These are phyloP conservation scores for Aricia agestis DNA, from an alignment of 1,140 invertebrate species.

Conservation along the genomic window DNA sequence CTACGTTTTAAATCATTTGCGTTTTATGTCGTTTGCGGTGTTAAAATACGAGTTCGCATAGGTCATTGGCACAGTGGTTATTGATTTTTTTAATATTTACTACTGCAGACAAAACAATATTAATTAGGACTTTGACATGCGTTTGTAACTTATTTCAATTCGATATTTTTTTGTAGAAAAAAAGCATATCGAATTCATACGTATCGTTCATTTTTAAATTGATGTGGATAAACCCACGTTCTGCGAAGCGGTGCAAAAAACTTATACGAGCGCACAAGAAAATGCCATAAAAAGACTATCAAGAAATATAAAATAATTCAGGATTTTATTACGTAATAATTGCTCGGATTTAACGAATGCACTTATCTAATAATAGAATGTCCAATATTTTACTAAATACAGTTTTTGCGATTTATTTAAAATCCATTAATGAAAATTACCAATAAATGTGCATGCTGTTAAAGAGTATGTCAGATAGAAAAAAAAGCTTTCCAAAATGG, in stretches of 20 bases:
- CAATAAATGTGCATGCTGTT: too few relatives aligned
- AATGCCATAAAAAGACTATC: not conserved
- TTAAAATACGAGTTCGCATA: not conserved
- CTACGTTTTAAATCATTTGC: not conserved
- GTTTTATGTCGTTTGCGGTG: not conserved
- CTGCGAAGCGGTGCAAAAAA: not conserved
- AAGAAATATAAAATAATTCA: too few relatives aligned
- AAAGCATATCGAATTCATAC: not conserved
- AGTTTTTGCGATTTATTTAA: too few relatives aligned
- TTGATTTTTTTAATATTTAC: not conserved
- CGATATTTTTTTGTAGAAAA: not conserved
- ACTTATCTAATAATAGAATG: too few relatives aligned
- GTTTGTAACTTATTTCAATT: not conserved
- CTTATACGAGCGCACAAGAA: not conserved
- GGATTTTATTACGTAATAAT: too few relatives aligned
- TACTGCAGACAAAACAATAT: not conserved
- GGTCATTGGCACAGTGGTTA: not conserved
- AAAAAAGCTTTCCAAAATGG: too few relatives aligned
- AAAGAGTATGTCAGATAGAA: too few relatives aligned
- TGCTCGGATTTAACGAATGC: too few relatives aligned
- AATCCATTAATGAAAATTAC: too few relatives aligned
- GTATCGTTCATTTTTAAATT: not conserved
- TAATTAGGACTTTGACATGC: not conserved
- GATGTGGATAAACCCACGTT: not conserved
- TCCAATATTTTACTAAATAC: too few relatives aligned